Evolutionary conservation across 2,113 vertebrate species (phyloP), one percentile per base, ranked within the genome.

Genomic region (Galemys pyrenaicus): DNA sequence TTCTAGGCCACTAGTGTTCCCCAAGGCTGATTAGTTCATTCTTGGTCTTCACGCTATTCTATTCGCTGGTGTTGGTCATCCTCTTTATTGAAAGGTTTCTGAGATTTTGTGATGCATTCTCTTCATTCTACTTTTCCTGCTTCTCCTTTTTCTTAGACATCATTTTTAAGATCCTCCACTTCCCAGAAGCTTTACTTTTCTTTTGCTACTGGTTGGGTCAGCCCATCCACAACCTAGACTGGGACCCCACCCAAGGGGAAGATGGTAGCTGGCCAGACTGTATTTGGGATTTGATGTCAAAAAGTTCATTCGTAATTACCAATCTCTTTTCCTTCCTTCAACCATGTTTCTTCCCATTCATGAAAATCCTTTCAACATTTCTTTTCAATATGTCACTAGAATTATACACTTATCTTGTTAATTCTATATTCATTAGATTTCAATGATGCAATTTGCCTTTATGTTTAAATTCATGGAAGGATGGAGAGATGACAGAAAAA

Each of bases 221-320:
- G n/a, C 9, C n/a, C 41, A 54, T 13, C 10, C 4, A 0, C 24
- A 32, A 51, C 19, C 7, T 73, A 71, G 65, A 62, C 32, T 26
- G 28, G 30, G 15, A 20, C 79, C 32, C 19, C 65, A 86, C 73
- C 5, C 22, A 35, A 12, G 11, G n/a, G 26, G 28, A 67, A 11
- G n/a, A n/a, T 60, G 12, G 13, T 10, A 13, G 24, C 56, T 67
- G 3, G 9, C 1, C 26, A 60, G 4, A 22, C 22, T 54, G 17
- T 22, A 30, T 22, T 2, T 9, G 22, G 16, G 20, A 20, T 7
- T 15, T 58, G 2, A 2, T 20, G 9, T 3, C 6, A 22, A 28
- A 64, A 60, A 56, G 54, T 81, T n/a, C 5, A 77, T 78, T 87
- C 30, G 11, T 26, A 6, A 16, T 44, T 74, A 12, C 35, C 17